Percentiles rank a stretch among this genome's conserved stretches.
These are phyloP conservation scores for Aelia acuminata DNA, from an alignment of 2,888 invertebrate species.

Conservation along the genomic window DNA sequence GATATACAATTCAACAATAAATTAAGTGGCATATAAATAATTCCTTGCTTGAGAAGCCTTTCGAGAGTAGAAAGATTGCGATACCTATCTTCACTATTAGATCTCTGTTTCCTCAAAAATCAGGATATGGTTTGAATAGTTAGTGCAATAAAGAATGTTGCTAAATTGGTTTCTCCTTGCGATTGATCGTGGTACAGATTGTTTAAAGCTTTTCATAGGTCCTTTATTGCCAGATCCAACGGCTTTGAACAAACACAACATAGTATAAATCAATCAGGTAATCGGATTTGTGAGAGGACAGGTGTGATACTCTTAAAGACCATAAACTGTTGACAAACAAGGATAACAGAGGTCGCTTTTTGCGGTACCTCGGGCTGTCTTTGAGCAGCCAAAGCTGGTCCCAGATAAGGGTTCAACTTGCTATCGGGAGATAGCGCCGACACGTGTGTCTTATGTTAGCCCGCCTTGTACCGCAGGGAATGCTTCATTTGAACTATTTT, in stretches of 20 bases:
- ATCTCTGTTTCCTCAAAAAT: background rate
- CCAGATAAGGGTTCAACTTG: background rate
- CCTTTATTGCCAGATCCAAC: background rate
- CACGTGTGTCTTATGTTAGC: slow-evolving; percentile 1
- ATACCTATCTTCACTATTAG: too few species aligned
- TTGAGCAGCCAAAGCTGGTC: background rate
- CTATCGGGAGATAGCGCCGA: background rate
- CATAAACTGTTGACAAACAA: slow-evolving; percentile 8
- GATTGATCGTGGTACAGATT: background rate
- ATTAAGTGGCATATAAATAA: too few species aligned
- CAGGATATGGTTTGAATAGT: too few species aligned
- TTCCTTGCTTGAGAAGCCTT: too few species aligned
- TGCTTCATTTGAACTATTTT: background rate
- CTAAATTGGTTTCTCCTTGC: background rate
- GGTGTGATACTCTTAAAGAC: background rate
- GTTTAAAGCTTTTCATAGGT: background rate
- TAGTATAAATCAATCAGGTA: slow-evolving; percentile 37
- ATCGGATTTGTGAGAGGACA: slow-evolving; percentile 7
- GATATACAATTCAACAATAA: too few species aligned
- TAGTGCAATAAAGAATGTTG: background rate
- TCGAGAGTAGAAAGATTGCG: too few species aligned
- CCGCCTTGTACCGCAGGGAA: background rate
- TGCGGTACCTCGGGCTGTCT: slow-evolving; percentile 18
- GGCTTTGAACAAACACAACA: background rate
- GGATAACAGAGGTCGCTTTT: slow-evolving; percentile 44